Evolutionary conservation across 1,140 invertebrate genomes (phyloP), one percentile per base, ranked within the genome.

Genomic region (Glossosoma conforme): DNA sequence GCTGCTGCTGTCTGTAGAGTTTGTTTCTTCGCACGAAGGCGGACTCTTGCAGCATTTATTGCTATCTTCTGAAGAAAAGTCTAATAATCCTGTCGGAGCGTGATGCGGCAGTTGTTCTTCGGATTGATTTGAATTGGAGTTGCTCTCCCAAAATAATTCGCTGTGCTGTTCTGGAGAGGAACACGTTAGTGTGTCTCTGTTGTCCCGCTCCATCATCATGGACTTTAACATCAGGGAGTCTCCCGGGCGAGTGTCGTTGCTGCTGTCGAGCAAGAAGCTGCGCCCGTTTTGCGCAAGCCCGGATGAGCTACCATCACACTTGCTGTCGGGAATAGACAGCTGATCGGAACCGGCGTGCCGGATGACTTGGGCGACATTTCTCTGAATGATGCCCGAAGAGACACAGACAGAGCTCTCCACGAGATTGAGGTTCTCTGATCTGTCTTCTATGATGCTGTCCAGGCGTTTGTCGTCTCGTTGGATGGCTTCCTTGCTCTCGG

Each of bases 31-130:
- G 44, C 60, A 70, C 0, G 65, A 64, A 1, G 48, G 20, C 3
- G 70, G 72, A 48, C 72, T 74, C 49, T 72, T 75, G 52, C 70
- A 73, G 44, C 71, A 73, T 36, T 72, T 73, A 43, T 75, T 70
- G 48, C 69, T 72, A 45, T 75, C 72, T 54, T 75, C 72, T 38
- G 67, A 70, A 38, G 70, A 72, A 35, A 70, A 75, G 50, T 72
- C 70, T 9, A 73, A 41, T 3, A 58, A 35, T 33, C 48, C 48
- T 5, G 51, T 33, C 13, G 56, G 47, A 10, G 30, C 28, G 19
- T 44, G 41, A 24, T 52, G 49, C 0, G 65, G 65, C 10, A 70
- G 54, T 1, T 64, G 58, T 30, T 65, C 55, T 14, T 70, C 67
- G 0, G 63, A 66, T n/a, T 68, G 61, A 38, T 69, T 68, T 0